These are phyloP conservation scores for Apteryx mantelli DNA, from an alignment of 2,113 vertebrate genomes.

Conservation along the genomic window DNA sequence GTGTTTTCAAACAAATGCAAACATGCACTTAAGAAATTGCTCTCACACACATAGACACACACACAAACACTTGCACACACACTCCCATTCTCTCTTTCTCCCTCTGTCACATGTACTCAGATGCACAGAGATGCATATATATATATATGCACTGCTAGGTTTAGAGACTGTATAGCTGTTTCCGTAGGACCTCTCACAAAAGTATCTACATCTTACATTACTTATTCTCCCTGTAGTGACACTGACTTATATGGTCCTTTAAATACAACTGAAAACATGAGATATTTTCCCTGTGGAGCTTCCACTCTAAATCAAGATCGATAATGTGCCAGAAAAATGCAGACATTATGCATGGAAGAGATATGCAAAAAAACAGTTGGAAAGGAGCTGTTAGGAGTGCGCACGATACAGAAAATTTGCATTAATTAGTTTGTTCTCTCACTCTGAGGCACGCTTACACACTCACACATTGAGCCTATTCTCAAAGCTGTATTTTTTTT, in stretches of 20 bases:
- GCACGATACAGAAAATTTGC: neutral
- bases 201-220: rapidly evolving
- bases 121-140: neutral
- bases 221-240: rapidly evolving
- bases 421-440: neutral
- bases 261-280: neutral
- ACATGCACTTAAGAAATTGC: neutral
- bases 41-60: too few relatives aligned
- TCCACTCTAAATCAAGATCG: neutral
- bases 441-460: neutral
- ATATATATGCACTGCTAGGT: rapidly evolving
- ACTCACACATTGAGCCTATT: neutral
- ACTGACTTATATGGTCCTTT: neutral
- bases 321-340: neutral
- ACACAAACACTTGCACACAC: neutral
- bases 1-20: neutral
- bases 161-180: neutral
- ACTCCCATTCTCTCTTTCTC: neutral
- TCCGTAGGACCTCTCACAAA: neutral
- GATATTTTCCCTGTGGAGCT: neutral
- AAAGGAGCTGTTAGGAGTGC: neutral
- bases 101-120: neutral
- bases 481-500: rapidly evolving
- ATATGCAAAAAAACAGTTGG: neutral
- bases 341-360: neutral